Conservation (phyloP, 2,888 invertebrate species). For the Ditula angustiorana region DNA sequence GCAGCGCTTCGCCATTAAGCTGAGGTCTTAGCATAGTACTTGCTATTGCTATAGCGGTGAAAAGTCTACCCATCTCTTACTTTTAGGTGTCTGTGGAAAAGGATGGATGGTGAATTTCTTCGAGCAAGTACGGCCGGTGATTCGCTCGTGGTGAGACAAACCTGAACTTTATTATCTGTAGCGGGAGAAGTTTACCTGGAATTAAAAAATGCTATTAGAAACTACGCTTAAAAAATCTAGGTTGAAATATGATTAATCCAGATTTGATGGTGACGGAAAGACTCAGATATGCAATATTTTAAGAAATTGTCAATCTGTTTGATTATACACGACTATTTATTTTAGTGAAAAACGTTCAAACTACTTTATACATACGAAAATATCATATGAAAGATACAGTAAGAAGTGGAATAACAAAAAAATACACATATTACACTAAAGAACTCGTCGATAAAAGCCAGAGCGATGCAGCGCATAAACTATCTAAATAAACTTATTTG, state of each 20-base stretch:
- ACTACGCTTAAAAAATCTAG: not conserved
- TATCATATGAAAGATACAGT: too few relatives aligned
- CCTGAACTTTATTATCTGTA: not conserved
- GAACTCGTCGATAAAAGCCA: not conserved
- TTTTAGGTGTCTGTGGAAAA: not conserved
- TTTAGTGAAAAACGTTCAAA: too few relatives aligned
- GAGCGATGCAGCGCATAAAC: conserved; percentile 3
- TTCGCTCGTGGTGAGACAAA: not conserved
- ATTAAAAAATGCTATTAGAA: conserved; percentile 1
- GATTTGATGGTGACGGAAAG: too few relatives aligned
- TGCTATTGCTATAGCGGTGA: too few relatives aligned
- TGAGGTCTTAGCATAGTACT: not conserved
- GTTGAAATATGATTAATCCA: not conserved
- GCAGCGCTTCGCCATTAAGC: conserved; percentile 56
- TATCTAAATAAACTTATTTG: conserved; percentile 13
- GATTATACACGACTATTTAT: too few relatives aligned
- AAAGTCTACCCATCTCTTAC: not conserved
- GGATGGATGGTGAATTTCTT: not conserved
- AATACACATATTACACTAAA: not conserved
- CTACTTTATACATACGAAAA: too few relatives aligned
- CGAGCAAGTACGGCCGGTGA: too few relatives aligned
- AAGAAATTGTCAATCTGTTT: too few relatives aligned
- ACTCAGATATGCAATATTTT: too few relatives aligned
- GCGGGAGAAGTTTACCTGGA: conserved; percentile 8
- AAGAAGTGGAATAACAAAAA: too few relatives aligned